Base-by-base conservation (phyloP, 2,888 invertebrate species). In the Cerceris rybyensis region DNA sequence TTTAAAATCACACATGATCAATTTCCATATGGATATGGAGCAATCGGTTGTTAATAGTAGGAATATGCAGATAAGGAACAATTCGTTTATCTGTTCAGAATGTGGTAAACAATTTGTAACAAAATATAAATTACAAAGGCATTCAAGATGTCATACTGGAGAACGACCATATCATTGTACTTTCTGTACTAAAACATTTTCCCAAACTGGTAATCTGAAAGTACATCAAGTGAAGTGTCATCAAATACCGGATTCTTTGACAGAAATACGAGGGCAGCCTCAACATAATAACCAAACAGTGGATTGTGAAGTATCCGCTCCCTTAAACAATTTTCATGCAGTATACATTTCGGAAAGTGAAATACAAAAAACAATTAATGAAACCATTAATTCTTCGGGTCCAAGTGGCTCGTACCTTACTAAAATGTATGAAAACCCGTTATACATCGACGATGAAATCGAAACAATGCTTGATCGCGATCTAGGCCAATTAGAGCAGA, bases 81-180 rank as follows among this genome's bases (percentile, higher is more conserved):
- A 59, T 70, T 77, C 8, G n/a, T 88, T 70, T 75, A 75, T 41
- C 7, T 92, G 92, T 61, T 81, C 87, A 0, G 91, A 91, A 28
- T 92, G 92, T 65, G 90, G 90, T 1, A 92, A 91, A 76, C 84
- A 88, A 39, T 92, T 92, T 69, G 91, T 90, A 13, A 92, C 92
- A 7, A 90, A 90, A 46, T 92, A 92, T 67, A 92, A 92, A 75
- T 75, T 92, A 7, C 85, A 88, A 39, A 80, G 91, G 52, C 90
- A 92, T 72, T 80, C 85, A 13, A 84, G 91, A 52, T 91, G 88
- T 50, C 92, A 92, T 65, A 91, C 92, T 0, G 91, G 92, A 2
- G 91, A 92, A 65, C 82, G 88, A 55, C 92, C 92, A 2, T 91
- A 86, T 69, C 87, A 75, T n/a, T 92, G 92, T 69, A 87, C 86